phyloP scores from a whole-genome alignment of 2,113 vertebrate genomes.

The Cephalopholis sonnerati region DNA sequence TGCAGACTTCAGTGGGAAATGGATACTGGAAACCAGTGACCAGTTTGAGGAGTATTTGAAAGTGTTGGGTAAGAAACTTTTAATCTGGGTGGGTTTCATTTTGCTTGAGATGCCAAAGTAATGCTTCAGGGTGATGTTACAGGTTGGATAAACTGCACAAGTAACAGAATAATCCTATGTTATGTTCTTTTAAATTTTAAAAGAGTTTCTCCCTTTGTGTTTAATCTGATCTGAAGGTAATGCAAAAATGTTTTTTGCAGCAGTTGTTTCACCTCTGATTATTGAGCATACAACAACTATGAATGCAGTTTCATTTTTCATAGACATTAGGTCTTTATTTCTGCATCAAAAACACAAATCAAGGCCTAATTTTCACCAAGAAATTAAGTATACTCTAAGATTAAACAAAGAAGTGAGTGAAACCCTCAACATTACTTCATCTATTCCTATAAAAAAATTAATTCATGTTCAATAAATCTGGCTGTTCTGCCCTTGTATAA shows the following conservation, averaged over 20 bases:
- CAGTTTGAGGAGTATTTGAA: slow-evolving; percentile 95
- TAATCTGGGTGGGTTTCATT: slow-evolving; percentile 8
- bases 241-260: background rate
- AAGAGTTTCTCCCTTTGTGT: background rate
- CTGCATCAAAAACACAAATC: background rate
- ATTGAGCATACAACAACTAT: background rate
- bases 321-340: background rate
- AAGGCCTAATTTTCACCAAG: background rate
- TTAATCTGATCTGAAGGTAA: background rate
- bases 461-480: background rate
- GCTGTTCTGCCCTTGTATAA: background rate
- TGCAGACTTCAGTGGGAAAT: slow-evolving; percentile 90
- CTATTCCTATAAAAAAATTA: background rate
- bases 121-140: background rate
- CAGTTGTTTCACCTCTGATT: background rate
- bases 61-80: slow-evolving; percentile 88
- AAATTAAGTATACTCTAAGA: background rate
- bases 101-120: background rate
- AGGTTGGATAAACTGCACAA: background rate
- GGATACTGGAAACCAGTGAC: slow-evolving; percentile 90
- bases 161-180: slow-evolving; percentile 6
- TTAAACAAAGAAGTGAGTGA: background rate
- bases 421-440: background rate
- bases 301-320: too few relatives aligned
- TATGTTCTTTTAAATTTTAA: background rate